These are phyloP conservation scores for Mystacornis crossleyi DNA, from an alignment of 2,113 vertebrate species.

Conservation along the genomic window DNA sequence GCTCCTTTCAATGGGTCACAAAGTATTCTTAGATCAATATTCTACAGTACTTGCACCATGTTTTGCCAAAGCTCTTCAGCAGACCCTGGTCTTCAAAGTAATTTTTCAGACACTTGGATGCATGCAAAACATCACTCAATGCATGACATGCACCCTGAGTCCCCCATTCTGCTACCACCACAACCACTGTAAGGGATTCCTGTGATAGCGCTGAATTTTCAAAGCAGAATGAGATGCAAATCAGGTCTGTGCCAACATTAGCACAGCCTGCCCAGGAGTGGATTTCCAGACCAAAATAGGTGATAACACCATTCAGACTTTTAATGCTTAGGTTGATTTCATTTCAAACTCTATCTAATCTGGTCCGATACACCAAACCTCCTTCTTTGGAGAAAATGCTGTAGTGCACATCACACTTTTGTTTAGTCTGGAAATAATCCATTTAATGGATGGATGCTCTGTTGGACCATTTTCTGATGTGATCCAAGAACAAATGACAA, in stretches of 20 bases:
- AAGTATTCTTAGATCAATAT: slow-evolving; percentile 5
- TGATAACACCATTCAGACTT: not conserved
- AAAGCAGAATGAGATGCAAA: not conserved
- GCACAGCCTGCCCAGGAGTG: not conserved
- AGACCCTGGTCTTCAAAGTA: not conserved
- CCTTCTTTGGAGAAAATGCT: not conserved
- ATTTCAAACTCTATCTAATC: not conserved
- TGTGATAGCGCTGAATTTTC: not conserved
- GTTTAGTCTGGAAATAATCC: not conserved
- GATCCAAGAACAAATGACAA: not conserved
- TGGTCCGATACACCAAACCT: not conserved
- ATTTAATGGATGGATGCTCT: not conserved
- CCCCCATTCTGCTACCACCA: not conserved
- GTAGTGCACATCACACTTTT: not conserved
- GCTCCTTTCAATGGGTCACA: not conserved
- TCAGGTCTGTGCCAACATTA: not conserved
- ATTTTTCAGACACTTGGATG: not conserved
- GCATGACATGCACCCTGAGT: not conserved
- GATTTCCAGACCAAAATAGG: not conserved
- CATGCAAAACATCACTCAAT: not conserved
- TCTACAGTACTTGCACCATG: not conserved
- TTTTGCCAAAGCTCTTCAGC: not conserved
- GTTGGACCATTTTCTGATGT: not conserved
- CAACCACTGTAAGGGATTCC: not conserved
- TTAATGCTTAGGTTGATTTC: not conserved